phyloP scores from a whole-genome alignment of 1,140 invertebrate species.

The Zaprionus taronus region DNA sequence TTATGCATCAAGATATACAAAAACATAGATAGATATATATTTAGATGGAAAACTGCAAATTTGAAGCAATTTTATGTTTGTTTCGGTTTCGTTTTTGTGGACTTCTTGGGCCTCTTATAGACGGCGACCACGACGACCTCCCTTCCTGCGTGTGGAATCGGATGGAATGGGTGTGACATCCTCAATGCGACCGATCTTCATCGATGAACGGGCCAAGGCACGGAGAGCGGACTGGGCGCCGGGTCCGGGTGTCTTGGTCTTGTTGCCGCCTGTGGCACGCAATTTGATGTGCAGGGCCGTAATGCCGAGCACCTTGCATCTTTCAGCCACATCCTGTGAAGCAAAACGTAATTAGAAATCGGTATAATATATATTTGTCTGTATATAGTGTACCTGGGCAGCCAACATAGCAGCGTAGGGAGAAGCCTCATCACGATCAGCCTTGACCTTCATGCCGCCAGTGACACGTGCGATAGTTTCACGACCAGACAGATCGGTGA shows the following conservation, averaged over 20 bases:
- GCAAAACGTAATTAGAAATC: slow-evolving; percentile 13
- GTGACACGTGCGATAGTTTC: slow-evolving; percentile 99
- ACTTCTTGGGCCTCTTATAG: slow-evolving; percentile 89
- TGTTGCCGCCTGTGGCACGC: slow-evolving; percentile 99
- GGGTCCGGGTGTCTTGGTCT: slow-evolving; percentile 98
- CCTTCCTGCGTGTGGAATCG: slow-evolving; percentile 99
- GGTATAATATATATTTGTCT: background rate
- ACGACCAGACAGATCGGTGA: slow-evolving; percentile 99
- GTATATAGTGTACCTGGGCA: slow-evolving; percentile 91
- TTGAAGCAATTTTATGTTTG: background rate
- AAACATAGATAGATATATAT: slow-evolving; percentile 31
- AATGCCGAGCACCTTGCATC: slow-evolving; percentile 98
- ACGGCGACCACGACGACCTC: slow-evolving; percentile 99
- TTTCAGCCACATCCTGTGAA: slow-evolving; percentile 98
- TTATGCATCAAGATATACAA: slow-evolving; percentile 12
- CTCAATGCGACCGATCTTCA: slow-evolving; percentile 99
- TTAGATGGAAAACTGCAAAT: slow-evolving; percentile 19
- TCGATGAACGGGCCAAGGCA: slow-evolving; percentile 98
- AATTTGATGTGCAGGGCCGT: slow-evolving; percentile 99
- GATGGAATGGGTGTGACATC: slow-evolving; percentile 99
- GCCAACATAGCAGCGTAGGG: slow-evolving; percentile 99
- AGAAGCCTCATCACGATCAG: slow-evolving; percentile 99
- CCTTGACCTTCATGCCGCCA: slow-evolving; percentile 99
- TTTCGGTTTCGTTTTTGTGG: background rate
- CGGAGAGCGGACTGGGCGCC: slow-evolving; percentile 99